Base-by-base conservation (phyloP, 2,113 vertebrate genomes). In the Brachyhypopomus gauderio region DNA sequence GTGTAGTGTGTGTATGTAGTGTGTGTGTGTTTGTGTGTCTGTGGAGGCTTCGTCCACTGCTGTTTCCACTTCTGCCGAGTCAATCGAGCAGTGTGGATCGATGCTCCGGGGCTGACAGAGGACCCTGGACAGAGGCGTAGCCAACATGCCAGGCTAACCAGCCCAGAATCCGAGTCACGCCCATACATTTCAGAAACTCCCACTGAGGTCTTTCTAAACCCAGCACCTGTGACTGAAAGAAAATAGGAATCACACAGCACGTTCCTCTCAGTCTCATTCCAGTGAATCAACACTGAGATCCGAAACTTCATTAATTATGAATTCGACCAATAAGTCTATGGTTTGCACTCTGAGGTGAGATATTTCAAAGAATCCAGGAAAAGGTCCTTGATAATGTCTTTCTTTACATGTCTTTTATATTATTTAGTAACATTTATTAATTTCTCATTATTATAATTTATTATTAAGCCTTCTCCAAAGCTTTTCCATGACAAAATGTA, bases 401-500 rank as follows among this genome's bases (percentile, higher is more conserved):
- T 19, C 34, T 62, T 19, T 62, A 60, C 16, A 30, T 30, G 30
- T 30, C 3, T 30, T 30, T 30, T 30, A 2, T 30, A 30, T 30
- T 30, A 3, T 30, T 30, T 30, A 30, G 30, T 30, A 30, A 30
- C 1, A 30, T 30, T 30, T 2, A 30, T 30, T 30, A 30, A 30
- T 30, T 30, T 30, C 30, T 30, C 3, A 30, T 30, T 30, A 30
- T 30, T 30, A 3, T 30, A 30, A 30, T 30, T 30, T 66, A 30
- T n/a, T 3, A 2, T 22, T 36, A 45, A 55, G 72, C 36, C 34
- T 20, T 36, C 60, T 73, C 56, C 72, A 60, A 82, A 84, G 70
- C 77, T 87, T 86, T 85, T 84, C 80, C 80, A 84, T 79, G 77
- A 30, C 64, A 80, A 23, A 52, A 56, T 3, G 19, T 48, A 70